phyloP scores from a whole-genome alignment of 2,797 vertebrate species.

The Acridotheres tristis region DNA sequence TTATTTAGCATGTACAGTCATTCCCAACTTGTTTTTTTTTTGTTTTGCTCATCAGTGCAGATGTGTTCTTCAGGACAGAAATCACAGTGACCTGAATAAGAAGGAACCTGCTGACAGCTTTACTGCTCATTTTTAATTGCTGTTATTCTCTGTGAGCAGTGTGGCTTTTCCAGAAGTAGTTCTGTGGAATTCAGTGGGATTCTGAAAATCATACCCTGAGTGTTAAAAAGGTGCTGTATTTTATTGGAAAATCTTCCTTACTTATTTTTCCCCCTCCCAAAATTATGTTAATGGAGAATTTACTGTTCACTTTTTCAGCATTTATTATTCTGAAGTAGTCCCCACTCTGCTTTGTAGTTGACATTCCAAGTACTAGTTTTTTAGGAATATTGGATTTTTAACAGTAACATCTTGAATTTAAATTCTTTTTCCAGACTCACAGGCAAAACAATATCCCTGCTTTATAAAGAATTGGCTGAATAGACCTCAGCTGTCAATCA shows the following conservation, averaged over 20 bases:
- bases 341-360: background rate
- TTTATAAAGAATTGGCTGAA: background rate
- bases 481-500: background rate
- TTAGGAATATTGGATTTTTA: background rate
- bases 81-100: background rate
- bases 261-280: background rate
- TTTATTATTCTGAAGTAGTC: background rate
- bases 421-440: background rate
- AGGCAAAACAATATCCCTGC: background rate
- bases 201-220: background rate
- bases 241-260: background rate
- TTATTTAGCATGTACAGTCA: background rate
- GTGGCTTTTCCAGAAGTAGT: background rate
- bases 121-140: background rate
- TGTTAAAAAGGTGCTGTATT: background rate
- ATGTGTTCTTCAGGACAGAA: background rate
- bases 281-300: background rate
- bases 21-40: background rate
- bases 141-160: background rate
- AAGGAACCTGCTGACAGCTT: slow-evolving; percentile 29
- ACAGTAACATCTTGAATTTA: background rate
- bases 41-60: background rate
- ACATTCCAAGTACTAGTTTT: background rate
- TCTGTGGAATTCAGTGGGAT: background rate
- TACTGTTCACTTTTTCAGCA: background rate